Conservation (phyloP, 2,797 vertebrate species). For the Neostethus bicornis region DNA sequence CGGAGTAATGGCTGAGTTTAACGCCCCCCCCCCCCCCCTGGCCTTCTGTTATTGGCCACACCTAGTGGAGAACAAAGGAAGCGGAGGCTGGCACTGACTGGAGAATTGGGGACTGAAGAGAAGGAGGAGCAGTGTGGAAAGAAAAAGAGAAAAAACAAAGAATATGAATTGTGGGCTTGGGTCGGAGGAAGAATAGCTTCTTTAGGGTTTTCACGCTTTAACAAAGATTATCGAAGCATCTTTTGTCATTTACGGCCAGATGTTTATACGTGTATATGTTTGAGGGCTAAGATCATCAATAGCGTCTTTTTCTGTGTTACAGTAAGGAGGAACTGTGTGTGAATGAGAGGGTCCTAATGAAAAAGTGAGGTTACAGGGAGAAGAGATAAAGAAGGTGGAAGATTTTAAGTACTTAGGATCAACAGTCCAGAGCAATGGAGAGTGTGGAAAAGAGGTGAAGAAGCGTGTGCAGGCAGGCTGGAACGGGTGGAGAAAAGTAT, state of each 20-base stretch:
- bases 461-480: too few relatives aligned
- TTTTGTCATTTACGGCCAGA: slow-evolving; percentile 24
- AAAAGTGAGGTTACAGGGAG: too few relatives aligned
- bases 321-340: slow-evolving; percentile 30
- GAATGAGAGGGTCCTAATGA: too few relatives aligned
- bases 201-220: slow-evolving; percentile 36
- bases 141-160: slow-evolving; percentile 46
- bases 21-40: slow-evolving; percentile 62
- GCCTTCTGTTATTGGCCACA: slow-evolving; percentile 62
- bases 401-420: too few relatives aligned
- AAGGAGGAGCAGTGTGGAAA: slow-evolving; percentile 36
- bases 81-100: slow-evolving; percentile 60
- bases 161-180: slow-evolving; percentile 32
- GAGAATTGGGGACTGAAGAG: slow-evolving; percentile 30
- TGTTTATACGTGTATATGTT: slow-evolving; percentile 36
- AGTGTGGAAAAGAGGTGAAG: too few relatives aligned
- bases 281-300: slow-evolving; percentile 20
- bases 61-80: slow-evolving; percentile 67
- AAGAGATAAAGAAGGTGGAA: too few relatives aligned
- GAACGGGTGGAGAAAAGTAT: too few relatives aligned
- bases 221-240: slow-evolving; percentile 22
- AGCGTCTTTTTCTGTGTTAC: slow-evolving; percentile 8
- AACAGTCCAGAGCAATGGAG: too few relatives aligned
- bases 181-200: slow-evolving; percentile 36
- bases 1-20: slow-evolving; percentile 41